Conservation (phyloP, 2,797 vertebrate species). For the Morus bassanus region DNA sequence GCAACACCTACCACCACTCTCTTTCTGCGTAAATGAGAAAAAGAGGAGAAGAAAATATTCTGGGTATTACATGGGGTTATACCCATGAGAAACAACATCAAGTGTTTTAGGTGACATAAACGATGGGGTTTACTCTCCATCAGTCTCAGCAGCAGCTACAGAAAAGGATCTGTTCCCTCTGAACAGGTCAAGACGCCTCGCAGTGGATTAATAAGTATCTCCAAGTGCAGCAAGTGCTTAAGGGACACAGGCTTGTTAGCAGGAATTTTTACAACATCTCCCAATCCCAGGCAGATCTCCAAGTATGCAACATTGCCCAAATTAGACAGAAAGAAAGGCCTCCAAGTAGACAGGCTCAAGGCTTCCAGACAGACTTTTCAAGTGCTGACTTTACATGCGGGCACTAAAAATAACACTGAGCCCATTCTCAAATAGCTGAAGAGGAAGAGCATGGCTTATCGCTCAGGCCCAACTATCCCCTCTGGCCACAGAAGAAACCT, state of each 20-base stretch:
- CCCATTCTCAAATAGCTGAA: neutral
- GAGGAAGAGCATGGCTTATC: constrained; percentile 48
- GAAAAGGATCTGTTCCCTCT: neutral
- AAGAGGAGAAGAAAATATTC: neutral
- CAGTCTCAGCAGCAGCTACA: neutral
- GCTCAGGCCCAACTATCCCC: neutral
- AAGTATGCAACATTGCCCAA: neutral
- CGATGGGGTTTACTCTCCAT: neutral
- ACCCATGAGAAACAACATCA: neutral
- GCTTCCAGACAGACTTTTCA: neutral
- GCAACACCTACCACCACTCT: neutral
- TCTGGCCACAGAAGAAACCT: neutral
- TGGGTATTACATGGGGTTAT: neutral
- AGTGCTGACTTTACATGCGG: neutral
- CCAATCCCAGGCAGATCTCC: neutral
- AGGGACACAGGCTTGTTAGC: neutral
- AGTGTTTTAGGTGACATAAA: neutral
- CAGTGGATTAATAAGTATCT: neutral
- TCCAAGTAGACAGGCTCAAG: neutral
- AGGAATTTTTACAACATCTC: constrained; percentile 2
- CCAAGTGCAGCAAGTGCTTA: neutral
- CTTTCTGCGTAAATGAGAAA: neutral
- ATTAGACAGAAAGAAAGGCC: neutral
- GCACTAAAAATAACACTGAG: neutral
- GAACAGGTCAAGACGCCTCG: accelerated